phyloP scores from a whole-genome alignment of 2,113 vertebrate species.

The Lepisosteus osseus region DNA sequence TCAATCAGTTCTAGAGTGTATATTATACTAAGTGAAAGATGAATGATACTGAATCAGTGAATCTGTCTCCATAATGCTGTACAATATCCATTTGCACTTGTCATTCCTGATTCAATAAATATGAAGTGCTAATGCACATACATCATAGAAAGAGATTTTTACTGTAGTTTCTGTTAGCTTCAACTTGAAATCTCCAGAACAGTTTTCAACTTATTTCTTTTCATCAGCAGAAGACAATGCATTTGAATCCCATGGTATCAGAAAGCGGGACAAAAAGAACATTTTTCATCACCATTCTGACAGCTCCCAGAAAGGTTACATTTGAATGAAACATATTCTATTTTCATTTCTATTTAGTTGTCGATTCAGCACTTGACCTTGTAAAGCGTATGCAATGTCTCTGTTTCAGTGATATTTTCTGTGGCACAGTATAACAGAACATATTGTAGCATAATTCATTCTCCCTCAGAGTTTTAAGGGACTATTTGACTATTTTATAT shows the following conservation, averaged over 20 bases:
- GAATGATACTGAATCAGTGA: too few species aligned
- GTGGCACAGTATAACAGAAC: slow-evolving; percentile 16
- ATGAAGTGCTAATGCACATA: slow-evolving; percentile 12
- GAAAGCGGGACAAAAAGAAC: slow-evolving; percentile 11
- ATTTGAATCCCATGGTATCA: slow-evolving; percentile 31
- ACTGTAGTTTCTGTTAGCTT: slow-evolving; percentile 28
- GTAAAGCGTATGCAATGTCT: slow-evolving; percentile 5
- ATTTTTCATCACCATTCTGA: slow-evolving; percentile 35
- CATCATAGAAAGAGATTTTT: slow-evolving; percentile 13
- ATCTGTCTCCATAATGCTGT: too few species aligned
- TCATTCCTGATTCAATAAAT: neutral
- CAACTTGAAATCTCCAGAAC: slow-evolving; percentile 28
- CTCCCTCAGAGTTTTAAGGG: neutral
- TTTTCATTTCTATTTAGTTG: slow-evolving; percentile 27
- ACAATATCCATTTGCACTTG: neutral
- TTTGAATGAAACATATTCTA: slow-evolving; percentile 26
- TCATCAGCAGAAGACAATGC: slow-evolving; percentile 11
- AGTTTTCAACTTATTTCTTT: slow-evolving; percentile 25
- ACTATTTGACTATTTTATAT: too few species aligned
- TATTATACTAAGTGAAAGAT: too few species aligned
- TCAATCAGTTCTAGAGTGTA: neutral
- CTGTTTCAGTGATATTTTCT: too few species aligned
- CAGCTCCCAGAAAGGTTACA: slow-evolving; percentile 34
- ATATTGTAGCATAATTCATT: slow-evolving; percentile 16
- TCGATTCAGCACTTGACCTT: slow-evolving; percentile 20